phyloP scores from a whole-genome alignment of 2,113 vertebrate species.

The Zingel zingel region DNA sequence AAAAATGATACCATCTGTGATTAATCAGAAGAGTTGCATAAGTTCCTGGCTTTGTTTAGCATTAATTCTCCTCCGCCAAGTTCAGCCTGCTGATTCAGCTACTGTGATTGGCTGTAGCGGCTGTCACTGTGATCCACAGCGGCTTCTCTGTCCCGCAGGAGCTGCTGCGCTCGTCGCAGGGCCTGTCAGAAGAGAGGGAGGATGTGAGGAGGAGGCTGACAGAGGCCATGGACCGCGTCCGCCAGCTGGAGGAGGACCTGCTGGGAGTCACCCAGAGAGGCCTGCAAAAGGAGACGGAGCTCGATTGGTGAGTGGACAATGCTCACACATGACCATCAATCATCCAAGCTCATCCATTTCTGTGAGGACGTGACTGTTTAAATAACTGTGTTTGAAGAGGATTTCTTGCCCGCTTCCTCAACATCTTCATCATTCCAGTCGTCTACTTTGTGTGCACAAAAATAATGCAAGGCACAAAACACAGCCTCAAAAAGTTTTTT shows the following conservation, averaged over 20 bases:
- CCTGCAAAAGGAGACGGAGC: constrained; percentile 94
- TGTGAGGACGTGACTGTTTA: neutral
- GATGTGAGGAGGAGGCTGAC: constrained; percentile 89
- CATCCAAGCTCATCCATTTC: neutral
- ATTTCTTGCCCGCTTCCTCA: constrained; percentile 3
- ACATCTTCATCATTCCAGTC: constrained; percentile 25
- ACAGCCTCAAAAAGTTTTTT: neutral
- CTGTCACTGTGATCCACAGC: constrained; percentile 39
- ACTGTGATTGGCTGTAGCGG: constrained; percentile 17
- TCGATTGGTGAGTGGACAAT: constrained; percentile 89
- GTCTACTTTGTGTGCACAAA: neutral
- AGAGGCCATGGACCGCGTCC: constrained; percentile 89
- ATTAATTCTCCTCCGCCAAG: neutral
- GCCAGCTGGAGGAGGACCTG: constrained; percentile 95
- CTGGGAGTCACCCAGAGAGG: constrained; percentile 92
- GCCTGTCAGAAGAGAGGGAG: constrained; percentile 88
- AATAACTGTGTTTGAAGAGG: constrained; percentile 24
- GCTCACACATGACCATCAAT: constrained; percentile 9
- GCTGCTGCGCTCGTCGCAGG: constrained; percentile 85
- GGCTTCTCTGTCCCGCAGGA: constrained; percentile 74
- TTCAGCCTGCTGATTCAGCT: neutral
- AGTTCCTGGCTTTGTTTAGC: neutral
- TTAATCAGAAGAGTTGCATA: constrained; percentile 4
- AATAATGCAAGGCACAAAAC: neutral
- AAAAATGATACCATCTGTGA: constrained; percentile 12